Conservation (phyloP, 2,797 vertebrate genomes). For the Tiaroga cobitis region DNA sequence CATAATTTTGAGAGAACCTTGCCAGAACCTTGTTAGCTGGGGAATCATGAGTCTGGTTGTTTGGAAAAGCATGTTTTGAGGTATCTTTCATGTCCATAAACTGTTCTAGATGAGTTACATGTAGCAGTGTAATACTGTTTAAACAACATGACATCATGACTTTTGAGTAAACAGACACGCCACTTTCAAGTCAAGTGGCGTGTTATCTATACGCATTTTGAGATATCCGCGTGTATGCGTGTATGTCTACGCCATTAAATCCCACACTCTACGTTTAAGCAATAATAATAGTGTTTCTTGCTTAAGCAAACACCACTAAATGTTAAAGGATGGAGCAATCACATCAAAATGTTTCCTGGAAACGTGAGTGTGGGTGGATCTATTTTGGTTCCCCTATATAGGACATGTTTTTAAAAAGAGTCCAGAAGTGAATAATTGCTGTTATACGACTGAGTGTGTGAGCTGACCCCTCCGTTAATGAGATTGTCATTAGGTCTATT, state of each 20-base stretch:
- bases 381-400: constrained; percentile 53
- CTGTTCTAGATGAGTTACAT: background rate
- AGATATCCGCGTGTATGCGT: no score
- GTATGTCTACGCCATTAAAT: no score
- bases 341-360: constrained; percentile 19
- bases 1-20: background rate
- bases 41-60: background rate
- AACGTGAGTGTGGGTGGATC: constrained; percentile 40
- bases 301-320: background rate
- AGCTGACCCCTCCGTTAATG: constrained; percentile 54
- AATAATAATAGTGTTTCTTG: background rate
- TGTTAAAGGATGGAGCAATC: constrained; percentile 7
- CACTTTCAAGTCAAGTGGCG: no score
- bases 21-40: background rate
- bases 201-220: no score
- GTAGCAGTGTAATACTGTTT: background rate
- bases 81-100: background rate
- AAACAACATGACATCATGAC: no score
- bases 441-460: constrained; percentile 42
- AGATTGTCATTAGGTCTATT: constrained; percentile 54
- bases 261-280: background rate
- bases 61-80: background rate
- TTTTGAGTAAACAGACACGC: no score
- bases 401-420: constrained; percentile 43
- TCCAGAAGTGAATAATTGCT: constrained; percentile 48